These are phyloP conservation scores for Microvelia longipes DNA, from an alignment of 1,140 invertebrate species.

Conservation along the genomic window DNA sequence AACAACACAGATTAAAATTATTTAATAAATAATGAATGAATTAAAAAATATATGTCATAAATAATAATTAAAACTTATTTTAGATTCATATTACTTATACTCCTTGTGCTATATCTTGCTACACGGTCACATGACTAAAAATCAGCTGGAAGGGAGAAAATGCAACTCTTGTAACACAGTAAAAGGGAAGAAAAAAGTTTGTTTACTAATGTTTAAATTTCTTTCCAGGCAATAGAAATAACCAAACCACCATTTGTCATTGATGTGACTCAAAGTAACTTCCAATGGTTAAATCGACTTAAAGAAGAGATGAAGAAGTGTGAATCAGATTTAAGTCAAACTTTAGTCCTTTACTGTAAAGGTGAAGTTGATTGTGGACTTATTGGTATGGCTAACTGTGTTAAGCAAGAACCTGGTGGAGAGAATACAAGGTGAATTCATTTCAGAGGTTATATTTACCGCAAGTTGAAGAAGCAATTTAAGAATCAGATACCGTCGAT, in stretches of 20 bases:
- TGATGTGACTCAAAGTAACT: constrained; percentile 39
- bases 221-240: background rate
- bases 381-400: constrained; percentile 75
- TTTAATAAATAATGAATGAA: too few relatives aligned
- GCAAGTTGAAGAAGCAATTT: background rate
- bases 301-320: constrained; percentile 49
- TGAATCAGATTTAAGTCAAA: constrained; percentile 35
- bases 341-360: constrained; percentile 54
- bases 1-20: too few relatives aligned
- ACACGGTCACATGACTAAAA: too few relatives aligned
- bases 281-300: constrained; percentile 64
- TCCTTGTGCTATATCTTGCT: too few relatives aligned
- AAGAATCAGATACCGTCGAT: background rate
- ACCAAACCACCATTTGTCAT: background rate
- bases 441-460: background rate
- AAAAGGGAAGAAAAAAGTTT: too few relatives aligned
- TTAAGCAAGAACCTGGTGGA: constrained; percentile 68
- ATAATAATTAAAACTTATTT: too few relatives aligned
- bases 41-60: too few relatives aligned
- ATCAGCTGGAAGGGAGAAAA: too few relatives aligned
- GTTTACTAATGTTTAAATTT: too few relatives aligned
- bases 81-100: too few relatives aligned
- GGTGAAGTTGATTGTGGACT: constrained; percentile 54
- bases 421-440: constrained; percentile 41
- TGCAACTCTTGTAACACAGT: too few relatives aligned